A percentile compares a stretch with the other conserved stretches of the same genome.
Evolutionary conservation across 2,888 invertebrate species (phyloP).

Genomic region (Alitta virens): DNA sequence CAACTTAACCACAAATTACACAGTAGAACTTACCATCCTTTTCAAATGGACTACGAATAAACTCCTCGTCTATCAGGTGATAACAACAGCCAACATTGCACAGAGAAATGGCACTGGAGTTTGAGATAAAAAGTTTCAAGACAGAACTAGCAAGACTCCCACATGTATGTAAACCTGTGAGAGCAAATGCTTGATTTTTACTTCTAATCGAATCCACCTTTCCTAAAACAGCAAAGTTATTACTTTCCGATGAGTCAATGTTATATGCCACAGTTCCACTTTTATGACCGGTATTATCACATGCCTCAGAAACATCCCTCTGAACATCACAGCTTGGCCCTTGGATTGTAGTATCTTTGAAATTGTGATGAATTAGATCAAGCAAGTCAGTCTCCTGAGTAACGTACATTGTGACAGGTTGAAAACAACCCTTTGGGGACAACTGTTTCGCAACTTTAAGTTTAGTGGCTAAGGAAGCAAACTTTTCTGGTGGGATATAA

Average conservation of each 20-base stretch:
- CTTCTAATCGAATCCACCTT: too few species aligned
- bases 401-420: slow-evolving; percentile 19
- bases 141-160: slow-evolving; percentile 77
- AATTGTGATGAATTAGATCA: slow-evolving; percentile 3
- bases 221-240: too few species aligned
- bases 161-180: slow-evolving; percentile 82
- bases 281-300: too few species aligned
- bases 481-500: not conserved
- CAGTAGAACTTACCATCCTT: slow-evolving; percentile 4
- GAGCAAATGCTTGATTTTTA: slow-evolving; percentile 31
- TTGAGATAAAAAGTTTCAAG: slow-evolving; percentile 68
- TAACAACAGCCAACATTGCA: slow-evolving; percentile 89
- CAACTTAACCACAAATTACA: too few species aligned
- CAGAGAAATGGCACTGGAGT: slow-evolving; percentile 62
- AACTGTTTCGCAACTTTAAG: not conserved
- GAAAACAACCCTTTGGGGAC: not conserved
- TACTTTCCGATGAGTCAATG: too few species aligned
- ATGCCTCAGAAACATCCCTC: too few species aligned
- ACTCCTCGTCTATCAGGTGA: slow-evolving; percentile 66
- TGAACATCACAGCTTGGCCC: not conserved
- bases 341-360: not conserved
- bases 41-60: slow-evolving; percentile 22
- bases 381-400: slow-evolving; percentile 16
- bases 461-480: not conserved
- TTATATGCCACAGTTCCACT: too few species aligned